Conservation (phyloP, 2,797 vertebrate species). For the Anomalospiza imberbis region DNA sequence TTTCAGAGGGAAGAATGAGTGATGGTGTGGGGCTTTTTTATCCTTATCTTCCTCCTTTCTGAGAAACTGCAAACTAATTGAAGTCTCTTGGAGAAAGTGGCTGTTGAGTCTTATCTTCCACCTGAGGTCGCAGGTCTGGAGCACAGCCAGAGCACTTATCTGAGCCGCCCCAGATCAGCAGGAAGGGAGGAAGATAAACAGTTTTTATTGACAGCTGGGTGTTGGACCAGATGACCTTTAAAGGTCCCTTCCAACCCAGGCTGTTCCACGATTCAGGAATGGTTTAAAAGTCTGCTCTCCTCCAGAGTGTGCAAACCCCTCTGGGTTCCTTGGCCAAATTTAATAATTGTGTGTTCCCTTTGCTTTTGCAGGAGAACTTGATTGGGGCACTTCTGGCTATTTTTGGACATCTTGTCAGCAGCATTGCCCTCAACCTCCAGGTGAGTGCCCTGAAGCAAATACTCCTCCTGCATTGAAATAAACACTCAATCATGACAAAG, state of each 20-base stretch:
- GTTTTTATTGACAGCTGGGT: neutral
- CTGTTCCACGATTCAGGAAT: neutral
- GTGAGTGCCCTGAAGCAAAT: constrained; percentile 67
- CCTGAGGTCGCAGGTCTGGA: neutral
- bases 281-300: neutral
- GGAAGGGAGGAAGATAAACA: neutral
- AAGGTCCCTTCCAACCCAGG: neutral
- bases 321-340: neutral
- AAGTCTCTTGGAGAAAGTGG: neutral
- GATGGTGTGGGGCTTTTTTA: neutral
- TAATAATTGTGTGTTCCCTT: neutral
- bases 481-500: accelerated
- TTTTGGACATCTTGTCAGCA: constrained; percentile 91
- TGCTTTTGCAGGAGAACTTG: constrained; percentile 86
- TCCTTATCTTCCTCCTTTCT: neutral
- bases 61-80: neutral
- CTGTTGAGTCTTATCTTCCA: neutral
- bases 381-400: constrained; percentile 94
- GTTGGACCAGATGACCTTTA: neutral
- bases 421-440: constrained; percentile 93
- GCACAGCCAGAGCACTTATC: neutral
- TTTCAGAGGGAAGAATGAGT: neutral
- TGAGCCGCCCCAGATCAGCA: neutral
- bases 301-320: neutral
- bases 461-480: neutral